phyloP scores from a whole-genome alignment of 2,888 invertebrate species.

The Acrobasis suavella region DNA sequence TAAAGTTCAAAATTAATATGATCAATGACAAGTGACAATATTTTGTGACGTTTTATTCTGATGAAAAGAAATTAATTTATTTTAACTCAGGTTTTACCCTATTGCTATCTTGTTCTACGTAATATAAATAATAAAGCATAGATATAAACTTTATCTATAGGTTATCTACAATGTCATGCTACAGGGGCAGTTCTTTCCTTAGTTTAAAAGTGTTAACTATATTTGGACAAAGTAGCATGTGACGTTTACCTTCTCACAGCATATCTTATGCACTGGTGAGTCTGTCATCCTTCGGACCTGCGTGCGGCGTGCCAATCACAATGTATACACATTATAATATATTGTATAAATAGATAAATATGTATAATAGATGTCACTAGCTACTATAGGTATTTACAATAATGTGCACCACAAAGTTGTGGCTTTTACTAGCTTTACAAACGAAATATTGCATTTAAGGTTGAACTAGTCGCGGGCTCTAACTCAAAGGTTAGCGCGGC shows the following conservation, averaged over 20 bases:
- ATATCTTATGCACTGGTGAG: slow-evolving; percentile 78
- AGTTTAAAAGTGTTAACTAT: background rate
- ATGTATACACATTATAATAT: slow-evolving; percentile 32
- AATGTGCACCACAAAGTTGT: background rate
- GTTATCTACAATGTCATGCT: background rate
- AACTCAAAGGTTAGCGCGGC: too few relatives aligned
- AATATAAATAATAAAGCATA: too few relatives aligned
- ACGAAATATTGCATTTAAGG: background rate
- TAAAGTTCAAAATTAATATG: too few relatives aligned
- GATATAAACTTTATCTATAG: background rate
- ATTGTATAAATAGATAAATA: slow-evolving; percentile 13
- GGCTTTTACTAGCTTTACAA: background rate
- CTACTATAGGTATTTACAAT: background rate
- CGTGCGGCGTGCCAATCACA: slow-evolving; percentile 36
- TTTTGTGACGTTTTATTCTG: too few relatives aligned
- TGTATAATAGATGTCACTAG: slow-evolving; percentile 2
- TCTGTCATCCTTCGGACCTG: slow-evolving; percentile 63
- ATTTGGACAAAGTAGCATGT: slow-evolving; percentile 24
- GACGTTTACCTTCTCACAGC: slow-evolving; percentile 82
- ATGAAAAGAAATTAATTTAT: too few relatives aligned
- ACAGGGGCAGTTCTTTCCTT: background rate
- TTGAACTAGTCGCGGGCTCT: too few relatives aligned
- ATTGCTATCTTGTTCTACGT: too few relatives aligned
- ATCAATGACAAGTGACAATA: too few relatives aligned
- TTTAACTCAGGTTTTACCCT: too few relatives aligned